phyloP scores from a whole-genome alignment of 2,888 invertebrate genomes.

The Troilus luridus region DNA sequence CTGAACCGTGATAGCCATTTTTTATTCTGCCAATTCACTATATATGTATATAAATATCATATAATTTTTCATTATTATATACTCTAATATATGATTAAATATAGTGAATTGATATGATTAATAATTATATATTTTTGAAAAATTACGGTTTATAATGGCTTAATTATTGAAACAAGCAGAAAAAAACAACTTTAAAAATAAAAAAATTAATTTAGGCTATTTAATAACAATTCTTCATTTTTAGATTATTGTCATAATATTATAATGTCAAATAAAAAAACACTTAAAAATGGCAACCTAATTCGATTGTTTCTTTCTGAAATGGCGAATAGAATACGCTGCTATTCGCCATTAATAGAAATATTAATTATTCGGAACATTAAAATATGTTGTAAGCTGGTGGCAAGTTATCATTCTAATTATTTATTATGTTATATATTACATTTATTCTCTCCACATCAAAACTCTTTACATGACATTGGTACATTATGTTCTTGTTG shows the following conservation, averaged over 20 bases:
- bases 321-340: background rate
- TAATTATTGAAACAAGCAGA: no score
- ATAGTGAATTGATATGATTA: no score
- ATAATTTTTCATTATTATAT: no score
- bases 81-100: no score
- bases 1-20: background rate
- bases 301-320: background rate
- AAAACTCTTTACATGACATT: background rate
- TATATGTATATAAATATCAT: background rate
- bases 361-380: background rate
- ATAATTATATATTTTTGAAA: no score
- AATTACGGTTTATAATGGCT: no score
- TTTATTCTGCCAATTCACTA: background rate
- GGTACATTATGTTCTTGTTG: background rate
- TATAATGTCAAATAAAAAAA: background rate
- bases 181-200: no score
- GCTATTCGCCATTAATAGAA: no score
- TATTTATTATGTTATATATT: background rate
- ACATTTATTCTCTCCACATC: background rate
- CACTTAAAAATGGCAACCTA: background rate
- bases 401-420: background rate
- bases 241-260: background rate
- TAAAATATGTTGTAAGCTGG: background rate
- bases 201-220: no score
- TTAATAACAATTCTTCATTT: background rate